phyloP scores from a whole-genome alignment of 1,140 invertebrate species.

The Conus ventricosus region DNA sequence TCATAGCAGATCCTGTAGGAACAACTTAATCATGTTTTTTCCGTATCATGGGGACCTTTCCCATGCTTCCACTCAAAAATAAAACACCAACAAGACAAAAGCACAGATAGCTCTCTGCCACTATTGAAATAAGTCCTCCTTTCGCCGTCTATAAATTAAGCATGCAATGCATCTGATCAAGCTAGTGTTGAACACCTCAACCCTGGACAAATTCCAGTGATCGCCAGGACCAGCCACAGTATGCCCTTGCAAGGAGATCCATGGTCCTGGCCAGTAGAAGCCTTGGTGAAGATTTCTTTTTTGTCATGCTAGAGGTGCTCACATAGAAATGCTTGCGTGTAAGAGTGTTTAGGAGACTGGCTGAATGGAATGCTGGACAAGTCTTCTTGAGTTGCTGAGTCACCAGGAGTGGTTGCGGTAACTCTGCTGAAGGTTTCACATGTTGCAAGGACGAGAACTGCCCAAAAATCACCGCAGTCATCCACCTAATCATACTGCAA shows the following conservation, averaged over 20 bases:
- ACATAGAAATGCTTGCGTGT: constrained; percentile 48
- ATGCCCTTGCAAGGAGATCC: constrained; percentile 55
- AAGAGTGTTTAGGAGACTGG: constrained; percentile 32
- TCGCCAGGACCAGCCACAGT: constrained; percentile 54
- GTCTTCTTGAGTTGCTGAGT: constrained; percentile 10
- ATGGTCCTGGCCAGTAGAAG: constrained; percentile 49
- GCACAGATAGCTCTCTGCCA: constrained; percentile 35
- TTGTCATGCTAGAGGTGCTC: constrained; percentile 39
- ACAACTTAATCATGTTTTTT: neutral
- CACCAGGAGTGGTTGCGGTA: constrained; percentile 29
- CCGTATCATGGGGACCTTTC: constrained; percentile 39
- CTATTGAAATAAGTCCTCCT: constrained; percentile 37
- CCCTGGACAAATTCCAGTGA: constrained; percentile 53
- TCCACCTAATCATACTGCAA: neutral
- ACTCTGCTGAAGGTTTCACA: constrained; percentile 38
- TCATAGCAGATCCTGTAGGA: neutral
- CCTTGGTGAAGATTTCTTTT: constrained; percentile 48
- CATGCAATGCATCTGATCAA: constrained; percentile 51
- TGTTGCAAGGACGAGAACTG: neutral
- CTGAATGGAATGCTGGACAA: constrained; percentile 39
- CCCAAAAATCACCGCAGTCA: neutral
- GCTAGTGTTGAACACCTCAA: constrained; percentile 50
- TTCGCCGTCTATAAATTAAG: constrained; percentile 43
- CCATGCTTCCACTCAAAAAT: constrained; percentile 34
- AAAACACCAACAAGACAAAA: neutral